A percentile compares a stretch with the other conserved stretches of the same genome.
Evolutionary conservation across 2,888 invertebrate species (phyloP).

Genomic region (Melolontha melolontha): DNA sequence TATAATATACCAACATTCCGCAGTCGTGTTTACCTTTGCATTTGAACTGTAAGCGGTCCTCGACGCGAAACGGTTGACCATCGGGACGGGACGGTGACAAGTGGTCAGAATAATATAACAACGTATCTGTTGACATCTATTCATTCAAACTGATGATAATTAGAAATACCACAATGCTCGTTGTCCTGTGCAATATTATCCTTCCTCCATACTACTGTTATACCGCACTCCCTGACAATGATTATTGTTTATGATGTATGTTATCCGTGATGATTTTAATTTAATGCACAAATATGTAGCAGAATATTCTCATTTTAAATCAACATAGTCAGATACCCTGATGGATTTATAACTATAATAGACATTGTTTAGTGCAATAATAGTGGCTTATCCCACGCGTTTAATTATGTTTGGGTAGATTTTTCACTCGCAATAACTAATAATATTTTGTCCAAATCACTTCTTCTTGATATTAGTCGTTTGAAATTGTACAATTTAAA

Average conservation of each 20-base stretch:
- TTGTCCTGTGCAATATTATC: constrained; percentile 46
- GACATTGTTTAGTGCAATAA: no score
- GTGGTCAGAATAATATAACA: constrained; percentile 47
- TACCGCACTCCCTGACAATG: constrained; percentile 29
- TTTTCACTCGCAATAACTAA: no score
- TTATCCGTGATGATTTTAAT: constrained; percentile 30
- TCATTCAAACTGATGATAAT: constrained; percentile 51
- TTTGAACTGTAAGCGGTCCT: constrained; percentile 19
- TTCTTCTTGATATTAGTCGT: no score
- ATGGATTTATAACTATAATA: no score
- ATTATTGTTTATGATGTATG: constrained; percentile 37
- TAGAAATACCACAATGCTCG: constrained; percentile 51
- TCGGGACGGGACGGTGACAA: constrained; percentile 46
- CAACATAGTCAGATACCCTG: not conserved
- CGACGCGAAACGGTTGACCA: constrained; percentile 32
- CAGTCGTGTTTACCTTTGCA: constrained; percentile 44
- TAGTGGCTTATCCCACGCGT: no score
- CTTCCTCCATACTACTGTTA: constrained; percentile 35
- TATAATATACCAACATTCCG: constrained; percentile 25
- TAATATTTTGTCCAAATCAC: no score
- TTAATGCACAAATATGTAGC: constrained; percentile 32
- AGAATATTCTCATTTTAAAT: constrained; percentile 20
- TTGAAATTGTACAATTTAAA: no score
- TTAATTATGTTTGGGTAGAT: no score
- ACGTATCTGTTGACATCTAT: constrained; percentile 48